Base-by-base conservation (phyloP, 2,888 invertebrate species). In the Callimorpha dominula region DNA sequence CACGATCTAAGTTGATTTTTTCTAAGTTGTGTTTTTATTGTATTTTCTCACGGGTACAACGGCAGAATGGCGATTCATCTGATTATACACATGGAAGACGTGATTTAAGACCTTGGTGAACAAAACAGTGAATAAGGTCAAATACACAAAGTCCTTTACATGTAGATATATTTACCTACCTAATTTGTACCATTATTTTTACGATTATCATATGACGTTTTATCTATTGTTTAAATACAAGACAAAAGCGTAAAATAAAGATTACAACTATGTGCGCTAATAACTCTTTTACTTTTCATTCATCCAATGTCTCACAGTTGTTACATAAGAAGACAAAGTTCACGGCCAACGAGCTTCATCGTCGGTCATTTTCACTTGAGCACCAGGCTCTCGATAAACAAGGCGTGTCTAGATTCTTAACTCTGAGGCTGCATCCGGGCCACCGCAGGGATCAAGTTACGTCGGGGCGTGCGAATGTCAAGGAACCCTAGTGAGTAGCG, bases 351-450 rank as follows among this genome's bases (percentile, higher is more conserved):
- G 80, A 88, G 89, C 85, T 82, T 81, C 84, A 86, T 86, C 88
- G 82, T 79, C 85, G 87, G 86, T 88, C 82, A 88, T 90, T 90
- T 93, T 91, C 91, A 89, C 90, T 91, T 84, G 85, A 88, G 82
- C 85, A 84, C 82, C 89, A 79, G 87, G 87, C 88, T 87, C 80
- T 88, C 85, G 87, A 82, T 88, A 88, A 90, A 90, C 91, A 88
- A 92, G 93, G 93, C 91, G 93, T 88, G 92, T 91, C 93, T 91
- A 93, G 92, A 93, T 93, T 93, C 91, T 91, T 92, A 92, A 89
- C 89, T 87, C 90, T 90, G 92, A 93, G 94, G 92, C 94, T 93
- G 94, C 94, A 95, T 95, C 95, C 95, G 95, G 95, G 93, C 94
- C 92, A 90, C 88, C 86, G 89, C 89, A 91, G 92, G 93, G 93